Evolutionary conservation across 1,140 invertebrate genomes (phyloP), one percentile per base, ranked within the genome.

Genomic region (Panulirus ornatus): DNA sequence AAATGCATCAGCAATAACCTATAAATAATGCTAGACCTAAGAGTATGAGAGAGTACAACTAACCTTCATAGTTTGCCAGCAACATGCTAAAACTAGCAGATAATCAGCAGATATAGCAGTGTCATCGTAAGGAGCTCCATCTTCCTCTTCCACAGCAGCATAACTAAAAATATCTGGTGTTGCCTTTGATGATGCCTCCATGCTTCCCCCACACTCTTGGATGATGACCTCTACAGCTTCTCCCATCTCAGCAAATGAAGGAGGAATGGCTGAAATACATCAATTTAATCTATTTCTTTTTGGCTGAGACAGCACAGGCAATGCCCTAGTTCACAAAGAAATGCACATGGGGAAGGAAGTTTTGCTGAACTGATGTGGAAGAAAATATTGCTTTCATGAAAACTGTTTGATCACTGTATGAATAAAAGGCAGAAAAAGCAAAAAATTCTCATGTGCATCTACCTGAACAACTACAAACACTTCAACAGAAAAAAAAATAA

Each of bases 1-100:
- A n/a, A n/a, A n/a, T n/a, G n/a, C n/a, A n/a, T n/a, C n/a, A n/a
- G n/a, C n/a, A n/a, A n/a, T n/a, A n/a, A n/a, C n/a, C n/a, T n/a
- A n/a, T n/a, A n/a, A n/a, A n/a, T n/a, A n/a, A n/a, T n/a, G n/a
- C n/a, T n/a, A n/a, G n/a, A n/a, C n/a, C n/a, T 0, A 66, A 30
- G 30, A 30, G 5, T 0, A n/a, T 27, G 34, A 34, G 38, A 91
- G 36, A 93, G 91, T 58, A 73, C 73, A 1, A 93, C 88, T 91
- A 94, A 96, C 96, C 95, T 97, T 97, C 27, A 97, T 94, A 92
- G 96, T 97, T 91, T 96, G 94, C 97, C 97, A 97, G 92, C 97
- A 95, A 93, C 96, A 96, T 91, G 96, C 96, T 22, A 97, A 93
- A 92, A 97, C 95, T 91, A 96, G 92, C 94, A 96, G 95, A 94